Conservation (phyloP, 1,140 invertebrate genomes). For the Trachymyrmex septentrionalis region DNA sequence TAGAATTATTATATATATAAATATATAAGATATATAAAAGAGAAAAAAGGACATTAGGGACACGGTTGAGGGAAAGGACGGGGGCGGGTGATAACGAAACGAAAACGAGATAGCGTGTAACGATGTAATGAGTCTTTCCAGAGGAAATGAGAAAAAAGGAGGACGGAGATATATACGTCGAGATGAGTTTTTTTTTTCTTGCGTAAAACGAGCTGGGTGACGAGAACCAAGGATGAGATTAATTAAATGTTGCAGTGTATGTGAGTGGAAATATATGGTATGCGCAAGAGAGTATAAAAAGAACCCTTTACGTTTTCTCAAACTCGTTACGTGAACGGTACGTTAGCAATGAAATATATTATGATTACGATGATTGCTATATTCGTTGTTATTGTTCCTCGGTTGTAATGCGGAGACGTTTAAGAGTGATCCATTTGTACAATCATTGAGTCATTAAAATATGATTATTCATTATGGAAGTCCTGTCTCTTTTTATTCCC, state of each 20-base stretch:
- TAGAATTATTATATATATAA: conserved; percentile 66
- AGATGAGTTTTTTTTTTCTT: conserved; percentile 67
- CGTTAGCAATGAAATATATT: conserved; percentile 73
- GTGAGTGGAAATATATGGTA: conserved; percentile 47
- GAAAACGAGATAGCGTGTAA: conserved; percentile 55
- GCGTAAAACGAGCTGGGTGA: conserved; percentile 16
- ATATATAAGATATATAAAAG: conserved; percentile 61
- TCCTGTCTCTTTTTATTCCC: background rate
- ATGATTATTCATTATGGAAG: conserved; percentile 86
- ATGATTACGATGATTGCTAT: conserved; percentile 82
- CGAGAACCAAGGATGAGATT: conserved; percentile 54
- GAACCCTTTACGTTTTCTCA: conserved; percentile 67
- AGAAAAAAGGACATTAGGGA: conserved; percentile 25
- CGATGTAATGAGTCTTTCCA: conserved; percentile 70
- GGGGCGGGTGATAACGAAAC: conserved; percentile 62
- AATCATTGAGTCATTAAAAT: conserved; percentile 87
- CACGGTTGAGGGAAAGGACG: conserved; percentile 3
- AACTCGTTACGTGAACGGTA: conserved; percentile 67
- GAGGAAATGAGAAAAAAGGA: background rate
- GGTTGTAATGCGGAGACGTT: conserved; percentile 83
- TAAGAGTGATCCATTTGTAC: conserved; percentile 86
- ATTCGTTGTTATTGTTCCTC: conserved; percentile 86
- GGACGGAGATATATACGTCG: background rate
- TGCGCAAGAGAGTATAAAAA: conserved; percentile 51
- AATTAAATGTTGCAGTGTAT: conserved; percentile 53